Base-by-base conservation (phyloP, 2,888 invertebrate species). In the Cyclophora albipunctata region DNA sequence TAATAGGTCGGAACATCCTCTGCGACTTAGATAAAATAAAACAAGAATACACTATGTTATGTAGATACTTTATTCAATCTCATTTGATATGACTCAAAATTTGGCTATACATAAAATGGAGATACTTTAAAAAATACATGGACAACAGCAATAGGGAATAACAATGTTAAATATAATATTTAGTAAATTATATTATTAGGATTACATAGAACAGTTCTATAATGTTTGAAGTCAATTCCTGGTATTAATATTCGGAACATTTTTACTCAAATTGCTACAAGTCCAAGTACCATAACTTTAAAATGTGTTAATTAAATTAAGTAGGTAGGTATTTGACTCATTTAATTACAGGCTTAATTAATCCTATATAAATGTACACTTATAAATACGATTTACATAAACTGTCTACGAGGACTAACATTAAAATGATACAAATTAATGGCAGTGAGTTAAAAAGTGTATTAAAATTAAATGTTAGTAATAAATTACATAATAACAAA, bases 71-170 rank as follows among this genome's bases (percentile, higher is more conserved):
- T 20, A 20, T 42, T 42, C 42, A 20, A 7, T 42, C 42, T 83
- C 78, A 80, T 84, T 73, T 88, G 87, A 88, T 88, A 88, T 88
- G 87, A 86, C 79, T 87, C 78, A 78, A 80, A 84, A 81, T 84
- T 84, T 85, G 84, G 84, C 86, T 84, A 86, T 37, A 37, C 37
- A 79, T 66, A 71, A 83, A 84, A 82, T 80, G 71, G 71, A 76
- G 69, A 75, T 64, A 64, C 65, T 51, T 48, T 70, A 68, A 70
- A 60, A 67, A 66, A 67, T 63, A 75, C 71, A 66, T 73, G 74
- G 74, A 73, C 75, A 73, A 67, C 54, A 63, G 61, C 58, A 58
- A 59, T 54, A 46, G 49, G 40, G 45, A 42, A 50, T 48, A 54
- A 43, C 43, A 43, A 43, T 33, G 20, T 51, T 56, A 57, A 57